Percentiles rank a stretch among this genome's conserved stretches.
phyloP scores from a whole-genome alignment of 1,140 invertebrate species.

The Drosophila lini region DNA sequence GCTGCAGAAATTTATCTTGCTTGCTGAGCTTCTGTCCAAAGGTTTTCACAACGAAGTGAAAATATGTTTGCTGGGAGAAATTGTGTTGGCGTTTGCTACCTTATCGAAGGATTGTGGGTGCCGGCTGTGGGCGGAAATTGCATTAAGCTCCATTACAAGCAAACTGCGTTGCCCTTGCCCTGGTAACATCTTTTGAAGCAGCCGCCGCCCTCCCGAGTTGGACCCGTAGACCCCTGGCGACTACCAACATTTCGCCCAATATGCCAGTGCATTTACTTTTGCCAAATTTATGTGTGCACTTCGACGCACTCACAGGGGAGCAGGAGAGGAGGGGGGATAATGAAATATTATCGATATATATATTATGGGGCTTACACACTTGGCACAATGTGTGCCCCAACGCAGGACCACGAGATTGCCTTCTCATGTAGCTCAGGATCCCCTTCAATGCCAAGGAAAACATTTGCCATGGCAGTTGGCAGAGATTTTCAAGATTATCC shows the following conservation, averaged over 20 bases:
- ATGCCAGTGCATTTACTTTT: conserved; percentile 79
- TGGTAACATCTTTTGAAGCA: conserved; percentile 25
- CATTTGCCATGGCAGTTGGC: conserved; percentile 10
- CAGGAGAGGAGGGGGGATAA: conserved; percentile 19
- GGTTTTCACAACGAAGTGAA: conserved; percentile 34
- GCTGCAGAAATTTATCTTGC: background rate
- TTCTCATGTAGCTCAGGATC: conserved; percentile 13
- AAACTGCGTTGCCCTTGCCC: conserved; percentile 36
- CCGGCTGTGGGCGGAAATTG: conserved; percentile 47
- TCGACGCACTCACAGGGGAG: conserved; percentile 48
- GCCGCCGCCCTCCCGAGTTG: background rate
- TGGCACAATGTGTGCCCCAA: conserved; percentile 37
- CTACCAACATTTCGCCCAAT: conserved; percentile 60
- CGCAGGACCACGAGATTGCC: conserved; percentile 12
- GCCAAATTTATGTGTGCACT: conserved; percentile 74
- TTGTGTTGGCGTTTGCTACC: conserved; percentile 38
- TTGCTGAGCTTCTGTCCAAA: conserved; percentile 18
- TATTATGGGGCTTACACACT: conserved; percentile 69
- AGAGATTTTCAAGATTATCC: conserved; percentile 34
- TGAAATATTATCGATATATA: conserved; percentile 82
- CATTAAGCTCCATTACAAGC: conserved; percentile 75
- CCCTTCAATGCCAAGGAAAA: conserved; percentile 25
- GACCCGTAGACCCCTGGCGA: conserved; percentile 5
- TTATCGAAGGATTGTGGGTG: conserved; percentile 14
- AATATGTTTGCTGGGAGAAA: conserved; percentile 65